Evolutionary conservation across 2,797 vertebrate species (phyloP).

Genomic region (Tenualosa thibaudeaui): DNA sequence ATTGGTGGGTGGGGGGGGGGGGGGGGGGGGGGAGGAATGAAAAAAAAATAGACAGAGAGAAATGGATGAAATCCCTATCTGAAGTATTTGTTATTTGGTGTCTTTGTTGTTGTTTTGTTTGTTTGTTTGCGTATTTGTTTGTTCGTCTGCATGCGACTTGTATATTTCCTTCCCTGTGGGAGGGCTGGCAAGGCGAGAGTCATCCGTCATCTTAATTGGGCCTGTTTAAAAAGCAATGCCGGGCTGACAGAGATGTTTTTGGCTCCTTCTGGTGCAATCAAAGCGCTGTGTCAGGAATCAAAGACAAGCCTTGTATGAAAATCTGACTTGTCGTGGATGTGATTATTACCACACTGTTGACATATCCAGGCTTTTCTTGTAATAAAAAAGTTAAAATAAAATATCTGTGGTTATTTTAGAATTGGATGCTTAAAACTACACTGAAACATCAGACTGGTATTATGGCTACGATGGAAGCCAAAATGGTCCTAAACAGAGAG

Average conservation of each 20-base stretch:
- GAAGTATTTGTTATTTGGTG: conserved; percentile 55
- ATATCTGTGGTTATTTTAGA: background rate
- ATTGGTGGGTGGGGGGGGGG: conserved; percentile 15
- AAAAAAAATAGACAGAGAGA: conserved; percentile 31
- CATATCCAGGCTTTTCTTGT: background rate
- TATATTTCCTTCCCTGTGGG: conserved; percentile 65
- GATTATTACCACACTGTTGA: conserved; percentile 49
- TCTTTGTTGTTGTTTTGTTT: conserved; percentile 50
- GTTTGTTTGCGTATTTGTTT: conserved; percentile 60
- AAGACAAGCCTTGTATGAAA: conserved; percentile 57
- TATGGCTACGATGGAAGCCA: background rate
- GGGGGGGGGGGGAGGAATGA: conserved; percentile 37
- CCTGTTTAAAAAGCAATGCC: conserved; percentile 69
- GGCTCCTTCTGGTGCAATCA: conserved; percentile 66
- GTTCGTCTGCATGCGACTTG: conserved; percentile 68
- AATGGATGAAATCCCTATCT: conserved; percentile 61
- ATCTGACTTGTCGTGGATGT: conserved; percentile 59
- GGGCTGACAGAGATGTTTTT: conserved; percentile 62
- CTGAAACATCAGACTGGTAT: background rate
- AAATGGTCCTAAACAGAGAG: background rate
- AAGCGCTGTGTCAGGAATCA: conserved; percentile 53
- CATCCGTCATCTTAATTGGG: conserved; percentile 77
- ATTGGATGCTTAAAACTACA: background rate
- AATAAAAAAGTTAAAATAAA: background rate
- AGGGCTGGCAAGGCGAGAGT: conserved; percentile 56